phyloP scores from a whole-genome alignment of 2,113 vertebrate genomes.

The Progne subis region DNA sequence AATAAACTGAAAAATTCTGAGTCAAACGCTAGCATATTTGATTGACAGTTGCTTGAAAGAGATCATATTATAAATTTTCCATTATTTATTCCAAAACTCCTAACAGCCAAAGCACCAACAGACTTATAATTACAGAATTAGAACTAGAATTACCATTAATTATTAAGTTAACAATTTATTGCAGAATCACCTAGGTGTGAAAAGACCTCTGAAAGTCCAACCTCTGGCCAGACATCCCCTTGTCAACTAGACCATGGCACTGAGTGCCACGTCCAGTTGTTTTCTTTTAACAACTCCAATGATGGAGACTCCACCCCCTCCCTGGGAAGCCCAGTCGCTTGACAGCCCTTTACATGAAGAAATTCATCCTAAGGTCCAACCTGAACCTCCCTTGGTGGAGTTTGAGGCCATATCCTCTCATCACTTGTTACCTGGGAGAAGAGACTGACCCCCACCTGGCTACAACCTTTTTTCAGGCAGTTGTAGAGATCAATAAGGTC shows the following conservation, averaged over 20 bases:
- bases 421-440: not conserved
- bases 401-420: not conserved
- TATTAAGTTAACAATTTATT: not conserved
- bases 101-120: not conserved
- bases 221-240: not conserved
- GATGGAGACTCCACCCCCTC: not conserved
- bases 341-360: not conserved
- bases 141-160: not conserved
- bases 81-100: not conserved
- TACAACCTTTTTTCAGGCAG: not conserved
- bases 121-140: not conserved
- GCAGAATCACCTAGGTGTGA: not conserved
- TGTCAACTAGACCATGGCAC: not conserved
- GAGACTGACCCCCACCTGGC: not conserved
- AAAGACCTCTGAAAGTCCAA: not conserved
- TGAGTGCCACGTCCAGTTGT: fast-evolving
- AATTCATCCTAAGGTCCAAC: not conserved
- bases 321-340: not conserved
- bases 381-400: not conserved
- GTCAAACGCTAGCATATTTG: not conserved
- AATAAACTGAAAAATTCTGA: not conserved
- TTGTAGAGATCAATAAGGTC: not conserved
- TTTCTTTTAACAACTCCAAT: not conserved
- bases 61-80: not conserved
- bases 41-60: not conserved